Conservation (phyloP, 2,888 invertebrate genomes). For the Tachina fera region DNA sequence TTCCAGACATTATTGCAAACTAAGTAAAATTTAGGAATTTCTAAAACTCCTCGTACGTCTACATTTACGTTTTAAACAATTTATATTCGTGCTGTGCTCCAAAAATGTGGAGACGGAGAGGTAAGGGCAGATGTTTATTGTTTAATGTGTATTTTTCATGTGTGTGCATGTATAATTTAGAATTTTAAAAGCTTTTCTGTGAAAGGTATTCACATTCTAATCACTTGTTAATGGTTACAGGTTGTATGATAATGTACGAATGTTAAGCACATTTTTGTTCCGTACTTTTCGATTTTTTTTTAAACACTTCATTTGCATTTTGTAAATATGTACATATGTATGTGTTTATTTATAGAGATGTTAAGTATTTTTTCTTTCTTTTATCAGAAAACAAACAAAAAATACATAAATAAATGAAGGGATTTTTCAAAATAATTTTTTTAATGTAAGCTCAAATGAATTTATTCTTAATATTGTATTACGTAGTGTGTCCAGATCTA, state of each 20-base stretch:
- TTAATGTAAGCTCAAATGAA: too few species aligned
- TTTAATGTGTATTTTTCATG: too few species aligned
- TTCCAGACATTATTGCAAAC: slow-evolving; percentile 14
- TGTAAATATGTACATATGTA: too few species aligned
- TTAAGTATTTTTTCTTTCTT: too few species aligned
- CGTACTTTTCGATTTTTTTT: neutral
- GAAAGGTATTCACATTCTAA: slow-evolving; percentile 50
- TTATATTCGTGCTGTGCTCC: neutral
- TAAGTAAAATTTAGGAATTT: slow-evolving; percentile 27
- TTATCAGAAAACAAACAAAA: too few species aligned
- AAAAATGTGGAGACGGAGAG: neutral
- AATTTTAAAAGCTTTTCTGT: slow-evolving; percentile 14
- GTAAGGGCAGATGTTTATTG: neutral
- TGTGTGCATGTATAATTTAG: neutral
- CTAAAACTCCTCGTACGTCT: neutral
- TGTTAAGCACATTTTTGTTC: slow-evolving; percentile 11
- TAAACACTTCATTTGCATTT: too few species aligned
- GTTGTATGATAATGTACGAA: slow-evolving; percentile 7
- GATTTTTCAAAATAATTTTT: too few species aligned
- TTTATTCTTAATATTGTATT: too few species aligned
- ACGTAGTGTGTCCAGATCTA: too few species aligned
- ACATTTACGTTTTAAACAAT: slow-evolving; percentile 5
- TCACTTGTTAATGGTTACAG: slow-evolving; percentile 58
- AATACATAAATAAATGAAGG: too few species aligned
- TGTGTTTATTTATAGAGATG: too few species aligned